Percentiles rank a stretch among this genome's conserved stretches.
phyloP scores from a whole-genome alignment of 35 echinoderm and acorn worm genomes.

The Acanthaster planci region DNA sequence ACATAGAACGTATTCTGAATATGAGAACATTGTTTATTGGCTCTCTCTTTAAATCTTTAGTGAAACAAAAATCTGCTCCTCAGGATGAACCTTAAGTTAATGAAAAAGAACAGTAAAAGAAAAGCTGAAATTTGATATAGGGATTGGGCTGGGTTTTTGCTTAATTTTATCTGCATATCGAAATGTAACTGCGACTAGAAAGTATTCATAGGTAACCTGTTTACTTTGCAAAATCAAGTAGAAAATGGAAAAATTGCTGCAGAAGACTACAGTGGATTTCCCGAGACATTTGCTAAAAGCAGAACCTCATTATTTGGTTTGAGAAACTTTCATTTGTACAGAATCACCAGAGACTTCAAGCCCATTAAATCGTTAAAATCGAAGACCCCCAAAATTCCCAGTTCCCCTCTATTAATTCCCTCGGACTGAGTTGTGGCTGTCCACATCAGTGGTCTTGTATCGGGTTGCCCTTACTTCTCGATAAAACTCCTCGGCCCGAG shows the following conservation, averaged over 20 bases:
- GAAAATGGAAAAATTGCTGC: not conserved
- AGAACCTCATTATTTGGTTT: constrained; percentile 4
- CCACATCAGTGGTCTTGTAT: not conserved
- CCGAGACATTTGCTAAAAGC: constrained; percentile 20
- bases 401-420: not conserved
- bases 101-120: too few relatives aligned
- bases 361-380: constrained; percentile 25
- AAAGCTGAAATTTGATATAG: too few relatives aligned
- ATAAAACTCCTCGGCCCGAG: not conserved
- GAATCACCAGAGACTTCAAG: constrained; percentile 15
- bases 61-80: too few relatives aligned
- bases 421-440: not conserved
- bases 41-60: too few relatives aligned
- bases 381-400: not conserved
- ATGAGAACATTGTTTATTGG: too few relatives aligned
- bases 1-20: too few relatives aligned
- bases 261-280: not conserved
- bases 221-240: too few relatives aligned
- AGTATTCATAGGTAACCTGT: too few relatives aligned
- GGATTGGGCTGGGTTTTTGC: too few relatives aligned
- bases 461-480: not conserved
- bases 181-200: too few relatives aligned
- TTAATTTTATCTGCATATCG: too few relatives aligned
- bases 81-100: too few relatives aligned
- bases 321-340: not conserved